Base-by-base conservation (phyloP, 1,140 invertebrate genomes). In the Trachymyrmex cornetzi region DNA sequence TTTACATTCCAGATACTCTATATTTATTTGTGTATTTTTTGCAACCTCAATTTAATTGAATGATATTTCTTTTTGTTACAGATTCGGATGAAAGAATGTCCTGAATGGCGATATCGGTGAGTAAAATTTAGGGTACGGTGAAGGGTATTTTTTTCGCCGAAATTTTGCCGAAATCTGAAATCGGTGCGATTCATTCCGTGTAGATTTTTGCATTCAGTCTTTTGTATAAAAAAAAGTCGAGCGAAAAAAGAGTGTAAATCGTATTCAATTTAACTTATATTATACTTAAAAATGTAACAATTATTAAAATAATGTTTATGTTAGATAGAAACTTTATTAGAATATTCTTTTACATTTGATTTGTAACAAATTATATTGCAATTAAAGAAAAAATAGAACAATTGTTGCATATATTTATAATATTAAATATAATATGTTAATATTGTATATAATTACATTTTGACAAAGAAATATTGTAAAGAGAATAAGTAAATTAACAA, bases 211-310 rank as follows among this genome's bases (percentile, higher is more conserved):
- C 16, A 64, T 64, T 27, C 16, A 1, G 34, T 34, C 12, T 38
- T 67, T 69, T 69, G n/a, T 38, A 16, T 24, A 69, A 69, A 14
- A 69, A 12, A 69, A 44, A 44, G 2, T 67, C n/a, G n/a, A 69
- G 12, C n/a, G 38, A 69, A n/a, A 22, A 69, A 67, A 12, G 3
- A 12, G 12, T 69, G 3, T 69, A 24, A 69, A n/a, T 67, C 34
- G 38, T 7, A 38, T 44, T 66, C 30, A 34, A 44, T 48, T 66
- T 66, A 34, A 12, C 34, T 38, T 2, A 14, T 67, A 1, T 34
- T 2, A 34, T 2, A 34, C 1, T 38, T 67, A 22, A 38, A 38
- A 67, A 38, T 67, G 9, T 9, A 0, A 67, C 4, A 38, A 67
- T 67, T 4, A 14, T 38, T 3, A 66, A 66, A 34, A 38, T 67